phyloP scores from a whole-genome alignment of 2,888 invertebrate species.

The Thera britannica region DNA sequence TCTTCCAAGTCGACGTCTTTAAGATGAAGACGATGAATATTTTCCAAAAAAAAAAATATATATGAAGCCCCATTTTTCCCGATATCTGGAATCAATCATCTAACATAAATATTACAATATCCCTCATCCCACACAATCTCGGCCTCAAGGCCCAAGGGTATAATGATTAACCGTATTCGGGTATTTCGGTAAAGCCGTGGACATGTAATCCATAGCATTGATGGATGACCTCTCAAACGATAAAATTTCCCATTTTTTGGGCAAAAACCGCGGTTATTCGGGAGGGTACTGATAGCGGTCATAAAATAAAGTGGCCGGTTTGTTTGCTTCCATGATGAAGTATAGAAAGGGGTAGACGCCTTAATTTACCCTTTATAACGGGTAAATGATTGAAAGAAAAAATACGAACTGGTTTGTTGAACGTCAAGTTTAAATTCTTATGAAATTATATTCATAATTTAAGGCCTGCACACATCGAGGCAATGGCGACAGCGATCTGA shows the following conservation, averaged over 20 bases:
- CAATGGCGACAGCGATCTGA: too few species aligned
- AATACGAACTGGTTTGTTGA: not conserved
- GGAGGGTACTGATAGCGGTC: slow-evolving; percentile 34
- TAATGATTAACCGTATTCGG: slow-evolving; percentile 70
- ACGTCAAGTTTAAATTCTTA: too few species aligned
- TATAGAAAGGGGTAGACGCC: slow-evolving; percentile 36
- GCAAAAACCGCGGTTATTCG: slow-evolving; percentile 50
- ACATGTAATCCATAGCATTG: slow-evolving; percentile 66
- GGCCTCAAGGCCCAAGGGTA: slow-evolving; percentile 60
- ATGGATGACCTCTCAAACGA: slow-evolving; percentile 72
- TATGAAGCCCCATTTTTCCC: slow-evolving; percentile 13
- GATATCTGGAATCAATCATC: slow-evolving; percentile 34
- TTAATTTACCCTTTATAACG: slow-evolving; percentile 20
- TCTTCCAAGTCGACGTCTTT: too few species aligned
- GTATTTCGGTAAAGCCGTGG: slow-evolving; percentile 46
- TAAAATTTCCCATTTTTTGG: slow-evolving; percentile 69
- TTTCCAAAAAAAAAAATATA: not conserved
- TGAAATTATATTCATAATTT: too few species aligned
- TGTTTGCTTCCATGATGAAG: slow-evolving; percentile 43
- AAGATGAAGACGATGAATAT: not conserved
- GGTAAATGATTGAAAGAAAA: slow-evolving; percentile 21
- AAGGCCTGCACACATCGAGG: too few species aligned
- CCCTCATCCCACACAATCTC: slow-evolving; percentile 37
- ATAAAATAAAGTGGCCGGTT: slow-evolving; percentile 44
- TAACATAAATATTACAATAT: slow-evolving; percentile 32